A percentile compares a stretch with the other conserved stretches of the same genome.
Conservation (phyloP, 2,888 invertebrate species). For the Heteromurus nitidus region DNA sequence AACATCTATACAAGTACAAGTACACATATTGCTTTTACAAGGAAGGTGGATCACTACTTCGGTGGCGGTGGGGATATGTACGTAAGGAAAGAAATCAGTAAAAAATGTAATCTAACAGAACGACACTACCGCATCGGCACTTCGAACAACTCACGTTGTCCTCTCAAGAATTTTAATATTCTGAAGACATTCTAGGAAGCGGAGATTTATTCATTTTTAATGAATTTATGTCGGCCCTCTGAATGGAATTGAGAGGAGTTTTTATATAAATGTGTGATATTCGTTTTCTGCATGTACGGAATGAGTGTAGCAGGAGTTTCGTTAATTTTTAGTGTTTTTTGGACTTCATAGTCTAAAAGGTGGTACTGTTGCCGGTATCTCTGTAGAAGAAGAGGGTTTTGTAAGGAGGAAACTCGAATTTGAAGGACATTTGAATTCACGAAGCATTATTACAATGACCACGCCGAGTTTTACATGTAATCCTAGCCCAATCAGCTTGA, state of each 20-base stretch:
- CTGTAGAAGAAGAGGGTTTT: not conserved
- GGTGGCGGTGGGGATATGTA: not conserved
- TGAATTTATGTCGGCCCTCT: slow-evolving; percentile 33
- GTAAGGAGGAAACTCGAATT: too few species aligned
- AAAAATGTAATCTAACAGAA: not conserved
- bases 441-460: slow-evolving; percentile 30
- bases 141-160: too few species aligned
- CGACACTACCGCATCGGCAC: not conserved
- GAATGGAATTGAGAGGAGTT: slow-evolving; percentile 12
- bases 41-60: too few species aligned
- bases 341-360: not conserved
- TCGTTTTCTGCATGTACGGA: not conserved
- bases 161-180: slow-evolving; percentile 28
- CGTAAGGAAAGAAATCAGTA: too few species aligned
- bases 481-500: slow-evolving; percentile 21
- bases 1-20: too few species aligned
- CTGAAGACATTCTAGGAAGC: slow-evolving; percentile 36
- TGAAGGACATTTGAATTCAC: too few species aligned
- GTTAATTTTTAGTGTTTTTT: not conserved
- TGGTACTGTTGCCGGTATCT: not conserved
- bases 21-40: not conserved
- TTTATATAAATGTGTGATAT: slow-evolving; percentile 37
- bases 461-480: slow-evolving; percentile 28
- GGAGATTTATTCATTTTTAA: slow-evolving; percentile 16
- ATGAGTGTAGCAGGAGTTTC: not conserved